A percentile compares a stretch with the other conserved stretches of the same genome.
Evolutionary conservation across 2,113 vertebrate genomes (phyloP).

Genomic region (Microcebus ravelobensis): DNA sequence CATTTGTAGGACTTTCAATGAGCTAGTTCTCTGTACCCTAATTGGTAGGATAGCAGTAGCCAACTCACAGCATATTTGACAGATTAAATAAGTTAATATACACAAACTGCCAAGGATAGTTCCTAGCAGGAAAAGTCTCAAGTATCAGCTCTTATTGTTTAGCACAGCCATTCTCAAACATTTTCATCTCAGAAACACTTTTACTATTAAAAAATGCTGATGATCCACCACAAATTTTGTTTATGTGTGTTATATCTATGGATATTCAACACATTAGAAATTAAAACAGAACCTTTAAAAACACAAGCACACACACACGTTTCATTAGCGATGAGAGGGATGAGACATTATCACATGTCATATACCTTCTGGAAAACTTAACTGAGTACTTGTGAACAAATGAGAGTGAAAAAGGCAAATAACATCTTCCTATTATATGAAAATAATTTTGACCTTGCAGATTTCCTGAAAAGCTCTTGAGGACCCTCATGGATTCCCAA

Average conservation of each 20-base stretch:
- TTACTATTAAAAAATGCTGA: background rate
- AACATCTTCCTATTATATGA: background rate
- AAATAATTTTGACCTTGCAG: background rate
- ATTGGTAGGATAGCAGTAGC: background rate
- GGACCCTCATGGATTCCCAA: background rate
- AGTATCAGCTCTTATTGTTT: background rate
- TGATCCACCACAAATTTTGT: background rate
- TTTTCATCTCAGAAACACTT: background rate
- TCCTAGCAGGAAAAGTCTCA: background rate
- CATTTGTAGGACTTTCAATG: background rate
- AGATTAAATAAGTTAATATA: background rate
- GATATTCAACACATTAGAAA: background rate
- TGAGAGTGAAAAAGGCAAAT: background rate
- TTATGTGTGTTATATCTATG: background rate
- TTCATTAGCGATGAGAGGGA: background rate
- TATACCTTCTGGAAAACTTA: slow-evolving; percentile 1
- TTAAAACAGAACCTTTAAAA: background rate
- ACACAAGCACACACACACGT: background rate
- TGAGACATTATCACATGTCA: background rate
- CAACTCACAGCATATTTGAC: background rate
- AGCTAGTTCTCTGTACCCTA: background rate
- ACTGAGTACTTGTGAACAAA: background rate
- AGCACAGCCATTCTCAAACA: background rate
- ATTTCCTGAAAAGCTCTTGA: background rate
- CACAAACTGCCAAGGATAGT: background rate